phyloP scores from a whole-genome alignment of 1,140 invertebrate species.

The Bombus ignitus region DNA sequence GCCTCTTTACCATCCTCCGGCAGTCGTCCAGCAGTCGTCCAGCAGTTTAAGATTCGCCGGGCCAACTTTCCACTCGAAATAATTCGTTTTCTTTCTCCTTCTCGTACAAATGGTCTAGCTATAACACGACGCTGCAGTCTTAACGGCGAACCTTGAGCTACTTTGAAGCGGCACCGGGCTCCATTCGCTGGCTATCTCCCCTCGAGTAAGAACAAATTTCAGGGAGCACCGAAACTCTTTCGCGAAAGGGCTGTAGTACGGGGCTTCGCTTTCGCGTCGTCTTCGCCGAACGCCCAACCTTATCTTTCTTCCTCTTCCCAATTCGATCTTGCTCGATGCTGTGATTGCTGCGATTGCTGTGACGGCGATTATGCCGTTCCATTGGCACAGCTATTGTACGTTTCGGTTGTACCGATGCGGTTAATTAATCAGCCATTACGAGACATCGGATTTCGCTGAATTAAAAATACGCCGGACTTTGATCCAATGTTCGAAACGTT shows the following conservation, averaged over 20 bases:
- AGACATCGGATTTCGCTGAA: not conserved
- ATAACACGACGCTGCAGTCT: not conserved
- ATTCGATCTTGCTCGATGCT: not conserved
- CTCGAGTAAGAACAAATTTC: slow-evolving; percentile 16
- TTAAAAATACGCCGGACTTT: not conserved
- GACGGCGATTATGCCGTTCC: not conserved
- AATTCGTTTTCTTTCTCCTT: not conserved
- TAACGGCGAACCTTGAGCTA: slow-evolving; percentile 34
- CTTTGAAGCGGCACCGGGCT: not conserved
- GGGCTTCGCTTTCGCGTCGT: not conserved
- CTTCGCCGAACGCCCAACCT: not conserved
- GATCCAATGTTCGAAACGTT: not conserved
- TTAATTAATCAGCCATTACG: not conserved
- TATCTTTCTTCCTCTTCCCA: not conserved
- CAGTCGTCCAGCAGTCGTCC: not conserved
- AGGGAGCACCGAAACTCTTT: slow-evolving; percentile 8
- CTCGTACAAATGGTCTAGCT: not conserved
- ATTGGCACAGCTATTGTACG: fast-evolving
- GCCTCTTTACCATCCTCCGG: not conserved
- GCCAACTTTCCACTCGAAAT: slow-evolving; percentile 8
- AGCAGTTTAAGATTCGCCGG: not conserved
- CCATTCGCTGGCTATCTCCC: not conserved
- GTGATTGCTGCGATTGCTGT: not conserved
- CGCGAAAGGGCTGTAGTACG: not conserved
- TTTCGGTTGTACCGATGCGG: too few species aligned